These are phyloP conservation scores for Acanthosepion pharaonis DNA, from an alignment of 2,888 invertebrate species.

Conservation along the genomic window DNA sequence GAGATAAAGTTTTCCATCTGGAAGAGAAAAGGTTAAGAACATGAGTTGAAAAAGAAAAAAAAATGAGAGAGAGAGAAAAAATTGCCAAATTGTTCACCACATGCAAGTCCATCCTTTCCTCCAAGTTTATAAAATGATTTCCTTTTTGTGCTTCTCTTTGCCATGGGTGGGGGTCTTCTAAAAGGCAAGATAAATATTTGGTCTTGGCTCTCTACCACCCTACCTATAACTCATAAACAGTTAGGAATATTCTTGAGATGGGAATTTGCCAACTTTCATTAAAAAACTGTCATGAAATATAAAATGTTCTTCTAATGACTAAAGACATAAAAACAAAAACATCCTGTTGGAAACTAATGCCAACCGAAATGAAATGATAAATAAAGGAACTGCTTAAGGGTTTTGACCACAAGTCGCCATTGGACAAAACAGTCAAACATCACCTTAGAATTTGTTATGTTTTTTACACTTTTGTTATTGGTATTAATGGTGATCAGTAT, in stretches of 20 bases:
- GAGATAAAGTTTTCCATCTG: neutral
- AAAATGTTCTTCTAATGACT: neutral
- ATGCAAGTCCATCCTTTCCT: neutral
- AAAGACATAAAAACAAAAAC: too few relatives aligned
- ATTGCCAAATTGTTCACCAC: neutral
- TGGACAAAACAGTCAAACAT: too few relatives aligned
- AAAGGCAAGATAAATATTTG: neutral
- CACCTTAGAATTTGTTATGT: too few relatives aligned
- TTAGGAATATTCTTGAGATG: neutral
- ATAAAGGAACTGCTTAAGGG: too few relatives aligned
- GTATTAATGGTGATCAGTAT: too few relatives aligned
- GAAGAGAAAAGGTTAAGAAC: neutral
- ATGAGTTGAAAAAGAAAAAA: neutral
- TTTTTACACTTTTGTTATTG: too few relatives aligned
- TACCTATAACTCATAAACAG: neutral
- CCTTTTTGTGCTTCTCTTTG: neutral
- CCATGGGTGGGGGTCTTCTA: neutral
- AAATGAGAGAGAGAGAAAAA: neutral
- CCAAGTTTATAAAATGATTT: neutral
- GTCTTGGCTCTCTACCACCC: neutral
- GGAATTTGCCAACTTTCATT: slow-evolving; percentile 2
- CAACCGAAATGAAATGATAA: too few relatives aligned
- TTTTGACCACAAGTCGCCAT: too few relatives aligned
- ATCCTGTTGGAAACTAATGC: too few relatives aligned
- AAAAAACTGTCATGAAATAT: neutral